These are phyloP conservation scores for Euphydryas editha DNA, from an alignment of 2,888 invertebrate genomes.

Conservation along the genomic window DNA sequence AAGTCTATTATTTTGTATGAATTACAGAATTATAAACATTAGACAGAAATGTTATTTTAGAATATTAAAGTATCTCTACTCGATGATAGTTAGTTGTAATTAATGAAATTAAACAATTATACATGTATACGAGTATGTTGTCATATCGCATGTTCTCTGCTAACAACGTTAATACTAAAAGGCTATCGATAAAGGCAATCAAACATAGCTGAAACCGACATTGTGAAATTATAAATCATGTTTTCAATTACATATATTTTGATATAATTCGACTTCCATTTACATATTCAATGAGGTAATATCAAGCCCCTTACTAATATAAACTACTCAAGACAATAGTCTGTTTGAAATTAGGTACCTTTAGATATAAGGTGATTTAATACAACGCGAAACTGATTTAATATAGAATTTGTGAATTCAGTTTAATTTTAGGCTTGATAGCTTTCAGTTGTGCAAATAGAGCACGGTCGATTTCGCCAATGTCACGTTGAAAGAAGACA, in stretches of 20 bases:
- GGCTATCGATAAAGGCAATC: background rate
- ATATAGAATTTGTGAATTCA: background rate
- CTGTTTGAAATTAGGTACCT: constrained; percentile 22
- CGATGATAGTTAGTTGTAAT: no score
- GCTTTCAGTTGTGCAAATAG: background rate
- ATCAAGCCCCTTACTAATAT: constrained; percentile 22
- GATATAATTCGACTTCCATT: constrained; percentile 20
- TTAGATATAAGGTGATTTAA: constrained; percentile 4
- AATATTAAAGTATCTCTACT: no score
- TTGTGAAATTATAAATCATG: background rate
- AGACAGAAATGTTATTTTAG: no score
- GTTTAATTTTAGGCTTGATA: background rate
- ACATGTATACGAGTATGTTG: no score
- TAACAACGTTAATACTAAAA: background rate
- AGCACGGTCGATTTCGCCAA: no score
- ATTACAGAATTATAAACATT: no score
- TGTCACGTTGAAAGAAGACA: no score
- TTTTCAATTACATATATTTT: background rate
- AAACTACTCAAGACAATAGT: constrained; percentile 27
- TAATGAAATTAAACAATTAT: no score
- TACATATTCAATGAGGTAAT: constrained; percentile 24
- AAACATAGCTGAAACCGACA: background rate
- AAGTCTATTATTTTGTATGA: no score
- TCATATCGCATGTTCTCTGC: no score
- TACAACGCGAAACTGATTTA: constrained; percentile 7